These are phyloP conservation scores for Sceloporus undulatus DNA, from an alignment of 2,113 vertebrate species.

Conservation along the genomic window DNA sequence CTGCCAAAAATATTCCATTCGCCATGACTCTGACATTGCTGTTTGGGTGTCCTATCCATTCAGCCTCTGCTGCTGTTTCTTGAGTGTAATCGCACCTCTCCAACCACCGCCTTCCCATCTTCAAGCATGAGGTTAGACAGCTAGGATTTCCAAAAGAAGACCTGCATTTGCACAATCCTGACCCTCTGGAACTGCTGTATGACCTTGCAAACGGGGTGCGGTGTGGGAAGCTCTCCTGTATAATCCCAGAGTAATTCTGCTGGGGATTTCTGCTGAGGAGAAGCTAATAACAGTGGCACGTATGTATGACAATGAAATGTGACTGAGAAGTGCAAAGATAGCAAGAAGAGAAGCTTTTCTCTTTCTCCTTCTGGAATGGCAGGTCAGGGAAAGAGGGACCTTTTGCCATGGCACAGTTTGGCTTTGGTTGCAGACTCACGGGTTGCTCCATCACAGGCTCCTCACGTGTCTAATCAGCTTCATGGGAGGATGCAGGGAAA, in stretches of 20 bases:
- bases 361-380: not conserved
- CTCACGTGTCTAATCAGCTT: not conserved
- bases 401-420: rapidly evolving
- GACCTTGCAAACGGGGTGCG: rapidly evolving
- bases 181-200: not conserved
- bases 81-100: not conserved
- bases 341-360: too few species aligned
- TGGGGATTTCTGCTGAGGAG: not conserved
- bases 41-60: not conserved
- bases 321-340: not conserved
- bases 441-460: not conserved
- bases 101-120: not conserved
- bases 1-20: conserved; percentile 79
- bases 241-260: rapidly evolving
- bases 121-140: not conserved
- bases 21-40: conserved; percentile 65
- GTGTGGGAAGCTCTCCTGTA: not conserved
- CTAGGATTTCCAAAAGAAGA: not conserved
- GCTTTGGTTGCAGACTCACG: not conserved
- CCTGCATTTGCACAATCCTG: rapidly evolving
- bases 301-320: not conserved
- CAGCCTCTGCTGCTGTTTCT: not conserved
- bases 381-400: not conserved
- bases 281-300: not conserved
- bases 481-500: not conserved